Conservation (phyloP, 1,140 invertebrate species). For the Leptinotarsa texana region DNA sequence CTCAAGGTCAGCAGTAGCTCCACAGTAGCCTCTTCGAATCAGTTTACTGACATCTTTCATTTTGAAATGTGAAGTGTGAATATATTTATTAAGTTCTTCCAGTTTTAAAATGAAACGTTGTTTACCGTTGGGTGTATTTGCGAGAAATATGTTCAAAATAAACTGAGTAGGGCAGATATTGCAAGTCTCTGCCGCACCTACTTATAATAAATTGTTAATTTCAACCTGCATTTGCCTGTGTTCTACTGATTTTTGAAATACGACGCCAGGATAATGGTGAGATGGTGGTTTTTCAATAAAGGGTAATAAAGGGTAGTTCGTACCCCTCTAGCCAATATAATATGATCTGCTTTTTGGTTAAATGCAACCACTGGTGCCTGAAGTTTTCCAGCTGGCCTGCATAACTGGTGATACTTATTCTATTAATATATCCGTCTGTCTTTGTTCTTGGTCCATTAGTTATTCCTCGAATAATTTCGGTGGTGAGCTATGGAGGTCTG, state of each 20-base stretch:
- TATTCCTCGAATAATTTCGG: background rate
- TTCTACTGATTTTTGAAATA: background rate
- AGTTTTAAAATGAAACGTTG: constrained; percentile 47
- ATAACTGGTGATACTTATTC: background rate
- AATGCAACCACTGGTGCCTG: constrained; percentile 9
- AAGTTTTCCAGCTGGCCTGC: constrained; percentile 13
- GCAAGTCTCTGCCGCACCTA: background rate
- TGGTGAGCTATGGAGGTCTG: background rate
- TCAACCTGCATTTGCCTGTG: background rate
- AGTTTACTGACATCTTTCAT: constrained; percentile 23
- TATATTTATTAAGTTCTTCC: constrained; percentile 45
- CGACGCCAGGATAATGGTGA: background rate
- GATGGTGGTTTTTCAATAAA: background rate
- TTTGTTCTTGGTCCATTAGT: background rate
- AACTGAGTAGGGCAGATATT: background rate
- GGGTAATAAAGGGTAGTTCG: constrained; percentile 20
- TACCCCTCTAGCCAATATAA: constrained; percentile 17
- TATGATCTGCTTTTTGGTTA: background rate
- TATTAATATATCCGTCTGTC: background rate
- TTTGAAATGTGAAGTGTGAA: constrained; percentile 40
- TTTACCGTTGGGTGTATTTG: constrained; percentile 40
- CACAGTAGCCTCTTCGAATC: constrained; percentile 37
- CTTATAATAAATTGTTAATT: background rate
- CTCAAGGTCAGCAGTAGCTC: constrained; percentile 43
- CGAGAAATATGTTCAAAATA: constrained; percentile 38